Evolutionary conservation across 2,888 invertebrate genomes (phyloP).

Genomic region (Onthophagus sagittarius): DNA sequence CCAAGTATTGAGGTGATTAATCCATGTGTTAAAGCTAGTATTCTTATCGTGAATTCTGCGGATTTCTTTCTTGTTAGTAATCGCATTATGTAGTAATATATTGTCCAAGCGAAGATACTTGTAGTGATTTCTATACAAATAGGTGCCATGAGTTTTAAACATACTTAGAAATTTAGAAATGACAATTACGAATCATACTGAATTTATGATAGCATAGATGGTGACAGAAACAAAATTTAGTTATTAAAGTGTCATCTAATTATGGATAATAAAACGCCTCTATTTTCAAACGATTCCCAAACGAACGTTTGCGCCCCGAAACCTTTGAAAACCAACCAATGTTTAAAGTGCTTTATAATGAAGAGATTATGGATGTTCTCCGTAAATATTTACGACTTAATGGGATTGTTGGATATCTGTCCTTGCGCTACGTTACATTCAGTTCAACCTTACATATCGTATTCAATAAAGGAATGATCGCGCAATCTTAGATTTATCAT

Average conservation of each 20-base stretch:
- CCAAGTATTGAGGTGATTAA: slow-evolving; percentile 37
- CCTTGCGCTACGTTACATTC: slow-evolving; percentile 41
- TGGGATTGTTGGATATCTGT: slow-evolving; percentile 40
- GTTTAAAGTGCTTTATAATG: slow-evolving; percentile 32
- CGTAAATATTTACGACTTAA: slow-evolving; percentile 40
- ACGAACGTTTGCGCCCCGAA: neutral
- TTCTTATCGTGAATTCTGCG: slow-evolving; percentile 37
- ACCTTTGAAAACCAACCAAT: slow-evolving; percentile 23
- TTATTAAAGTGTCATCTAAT: neutral
- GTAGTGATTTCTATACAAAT: slow-evolving; percentile 1
- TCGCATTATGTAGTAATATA: slow-evolving; percentile 29
- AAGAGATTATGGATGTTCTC: slow-evolving; percentile 36
- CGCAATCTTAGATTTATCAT: slow-evolving; percentile 1
- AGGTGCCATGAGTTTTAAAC: slow-evolving; percentile 1
- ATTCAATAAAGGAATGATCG: slow-evolving; percentile 30
- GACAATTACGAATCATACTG: neutral
- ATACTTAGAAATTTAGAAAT: neutral
- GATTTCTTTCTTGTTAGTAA: slow-evolving; percentile 28
- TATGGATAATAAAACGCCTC: neutral
- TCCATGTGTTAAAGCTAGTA: slow-evolving; percentile 40
- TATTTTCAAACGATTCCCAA: neutral
- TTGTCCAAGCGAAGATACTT: slow-evolving; percentile 33
- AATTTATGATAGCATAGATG: neutral
- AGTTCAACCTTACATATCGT: slow-evolving; percentile 38
- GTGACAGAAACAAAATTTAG: slow-evolving; percentile 14